Percentiles rank a stretch among this genome's conserved stretches.
phyloP scores from a whole-genome alignment of 2,888 invertebrate genomes.

The Itoplectis maculator region DNA sequence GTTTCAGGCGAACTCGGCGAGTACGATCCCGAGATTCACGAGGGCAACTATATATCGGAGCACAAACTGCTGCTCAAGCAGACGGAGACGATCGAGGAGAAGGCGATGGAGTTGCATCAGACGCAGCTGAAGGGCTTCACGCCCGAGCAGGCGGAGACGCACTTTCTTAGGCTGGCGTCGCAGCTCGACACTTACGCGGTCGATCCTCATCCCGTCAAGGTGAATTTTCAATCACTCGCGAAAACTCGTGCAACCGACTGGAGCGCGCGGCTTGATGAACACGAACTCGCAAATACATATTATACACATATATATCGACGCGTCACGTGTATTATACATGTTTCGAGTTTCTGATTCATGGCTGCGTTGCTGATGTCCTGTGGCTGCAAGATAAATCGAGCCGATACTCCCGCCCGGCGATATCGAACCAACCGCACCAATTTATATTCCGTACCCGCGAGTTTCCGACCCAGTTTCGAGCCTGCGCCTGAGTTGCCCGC shows the following conservation, averaged over 20 bases:
- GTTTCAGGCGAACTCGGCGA: conserved; percentile 96
- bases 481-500: conserved; percentile 16
- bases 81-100: conserved; percentile 95
- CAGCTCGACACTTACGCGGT: conserved; percentile 98
- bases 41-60: conserved; percentile 95
- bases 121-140: conserved; percentile 94
- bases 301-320: neutral
- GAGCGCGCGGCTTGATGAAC: neutral
- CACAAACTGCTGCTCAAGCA: conserved; percentile 97
- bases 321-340: neutral
- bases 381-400: conserved; percentile 32
- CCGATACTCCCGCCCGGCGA: conserved; percentile 31
- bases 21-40: conserved; percentile 94
- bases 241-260: neutral
- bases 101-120: conserved; percentile 96
- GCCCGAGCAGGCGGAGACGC: conserved; percentile 94
- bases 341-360: conserved; percentile 37
- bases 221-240: conserved; percentile 80
- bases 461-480: conserved; percentile 60
- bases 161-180: conserved; percentile 96
- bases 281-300: no score
- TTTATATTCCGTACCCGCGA: conserved; percentile 54
- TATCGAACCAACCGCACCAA: conserved; percentile 54
- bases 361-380: conserved; percentile 33
- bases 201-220: conserved; percentile 99